Base-by-base conservation (phyloP, 2,113 vertebrate genomes). In the Ammodramus savannarum region DNA sequence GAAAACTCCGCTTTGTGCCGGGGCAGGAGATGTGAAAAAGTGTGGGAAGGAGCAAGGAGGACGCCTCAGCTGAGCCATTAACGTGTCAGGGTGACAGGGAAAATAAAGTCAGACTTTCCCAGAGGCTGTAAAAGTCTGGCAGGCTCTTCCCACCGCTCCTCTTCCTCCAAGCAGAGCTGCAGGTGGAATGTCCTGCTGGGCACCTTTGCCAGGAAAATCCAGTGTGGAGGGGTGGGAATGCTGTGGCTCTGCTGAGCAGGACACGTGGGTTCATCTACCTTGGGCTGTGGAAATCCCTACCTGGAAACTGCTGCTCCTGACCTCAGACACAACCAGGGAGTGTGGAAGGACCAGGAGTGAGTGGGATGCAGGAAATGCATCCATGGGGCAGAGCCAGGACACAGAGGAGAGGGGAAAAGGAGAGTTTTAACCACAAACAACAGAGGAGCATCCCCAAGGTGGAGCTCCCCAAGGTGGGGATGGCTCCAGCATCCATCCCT, bases 341-440 rank as follows among this genome's bases (percentile, higher is more conserved):
- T 1, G 17, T 0, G 7, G 51, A 7, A 22, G 29, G 20, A 6
- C 0, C 41, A 11, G 59, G 32, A 18, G 23, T 0, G 2, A 38
- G 49, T 0, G 29, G 86, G 51, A 9, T 8, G 51, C 0, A 5
- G 34, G 31, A 61, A 14, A 13, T 0, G 18, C 54, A 27, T 4
- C 4, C 16, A 0, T 0, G 16, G 39, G 43, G 67, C 63, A 58
- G 44, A 54, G 62, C 41, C 34, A 23, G 87, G 63, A 27, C 27
- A 6, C 9, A 1, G 23, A 21, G 49, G 18, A n/a, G 52, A 22
- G 3, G 25, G 49, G 41, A 1, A 48, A 23, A 49, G 23, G 26
- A 20, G 5, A 13, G 1, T 6, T 51, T n/a, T 2, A 38, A 20
- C 20, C 23, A 32, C 4, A 13, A 17, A 48, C 2, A 1, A 0